phyloP scores from a whole-genome alignment of 1,140 invertebrate species.

The Armadillidium nasatum region DNA sequence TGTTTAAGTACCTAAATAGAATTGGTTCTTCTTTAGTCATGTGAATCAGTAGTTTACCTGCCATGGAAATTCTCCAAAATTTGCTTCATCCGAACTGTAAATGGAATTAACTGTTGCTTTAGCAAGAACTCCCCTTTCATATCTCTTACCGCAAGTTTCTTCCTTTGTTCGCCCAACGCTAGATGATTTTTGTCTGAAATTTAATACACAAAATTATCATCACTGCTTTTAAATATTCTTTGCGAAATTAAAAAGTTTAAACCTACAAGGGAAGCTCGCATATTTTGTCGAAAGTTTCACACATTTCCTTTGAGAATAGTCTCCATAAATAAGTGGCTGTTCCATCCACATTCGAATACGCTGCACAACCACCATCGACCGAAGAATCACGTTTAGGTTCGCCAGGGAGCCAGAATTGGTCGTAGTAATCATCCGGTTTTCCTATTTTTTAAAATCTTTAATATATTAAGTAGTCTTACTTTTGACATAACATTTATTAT shows the following conservation, averaged over 20 bases:
- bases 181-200: neutral
- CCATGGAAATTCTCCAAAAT: neutral
- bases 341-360: neutral
- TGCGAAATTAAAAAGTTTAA: neutral
- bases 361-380: neutral
- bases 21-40: no score
- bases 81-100: neutral
- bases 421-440: neutral
- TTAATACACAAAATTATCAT: no score
- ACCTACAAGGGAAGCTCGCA: neutral
- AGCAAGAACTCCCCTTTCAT: neutral
- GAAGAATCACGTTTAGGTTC: neutral
- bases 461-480: no score
- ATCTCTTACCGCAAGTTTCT: neutral
- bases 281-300: neutral
- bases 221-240: no score
- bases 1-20: neutral
- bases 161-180: neutral
- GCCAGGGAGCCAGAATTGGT: neutral
- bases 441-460: neutral
- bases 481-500: no score
- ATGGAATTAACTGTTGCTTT: neutral
- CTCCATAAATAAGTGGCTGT: neutral
- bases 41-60: neutral
- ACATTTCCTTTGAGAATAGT: conserved; percentile 3